Base-by-base conservation (phyloP, 2,888 invertebrate genomes). In the Cecidostiba fungosa region DNA sequence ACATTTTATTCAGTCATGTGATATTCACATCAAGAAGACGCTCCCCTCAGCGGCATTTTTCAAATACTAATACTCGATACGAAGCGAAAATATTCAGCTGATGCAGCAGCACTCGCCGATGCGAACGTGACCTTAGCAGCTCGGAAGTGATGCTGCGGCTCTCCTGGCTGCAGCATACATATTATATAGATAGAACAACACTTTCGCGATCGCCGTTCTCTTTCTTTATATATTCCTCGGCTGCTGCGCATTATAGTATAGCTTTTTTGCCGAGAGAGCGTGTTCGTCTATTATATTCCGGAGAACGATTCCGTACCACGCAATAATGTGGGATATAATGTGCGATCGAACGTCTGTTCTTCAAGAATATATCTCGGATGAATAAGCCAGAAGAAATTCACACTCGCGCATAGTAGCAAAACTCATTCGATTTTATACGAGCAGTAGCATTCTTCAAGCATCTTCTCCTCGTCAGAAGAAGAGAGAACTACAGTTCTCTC, bases 21-120 rank as follows among this genome's bases (percentile, higher is more conserved):
- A 23, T 59, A 59, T 62, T 26, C 62, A 26, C 10, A 23, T 62
- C 23, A 26, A 23, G 16, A 16, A 5, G n/a, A 6, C 39, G 72
- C 66, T n/a, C n/a, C n/a, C n/a, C n/a, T n/a, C n/a, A 43, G 76
- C 77, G 86, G 86, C 82, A 86, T 85, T 84, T 43, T 39, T 72
- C 43, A 2, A 12, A 3, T 29, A 72, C 78, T 4, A 3, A 36
- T 36, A 36, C 36, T 6, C 36, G 36, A 36, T 26, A 69, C 16
- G 32, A 36, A 86, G 87, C 80, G 82, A 85, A 88, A 89, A 88
- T 85, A 54, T 82, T 81, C 85, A 81, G 77, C 66, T 54, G 84
- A 70, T 81, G 47, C 72, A 76, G 54, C 59, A 85, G 62, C 59
- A 10, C 14, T 26, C 79, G 50, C 43, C 16, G 29, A 50, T 39